Base-by-base conservation (phyloP, 2,797 vertebrate genomes). In the Bradypodion pumilum region DNA sequence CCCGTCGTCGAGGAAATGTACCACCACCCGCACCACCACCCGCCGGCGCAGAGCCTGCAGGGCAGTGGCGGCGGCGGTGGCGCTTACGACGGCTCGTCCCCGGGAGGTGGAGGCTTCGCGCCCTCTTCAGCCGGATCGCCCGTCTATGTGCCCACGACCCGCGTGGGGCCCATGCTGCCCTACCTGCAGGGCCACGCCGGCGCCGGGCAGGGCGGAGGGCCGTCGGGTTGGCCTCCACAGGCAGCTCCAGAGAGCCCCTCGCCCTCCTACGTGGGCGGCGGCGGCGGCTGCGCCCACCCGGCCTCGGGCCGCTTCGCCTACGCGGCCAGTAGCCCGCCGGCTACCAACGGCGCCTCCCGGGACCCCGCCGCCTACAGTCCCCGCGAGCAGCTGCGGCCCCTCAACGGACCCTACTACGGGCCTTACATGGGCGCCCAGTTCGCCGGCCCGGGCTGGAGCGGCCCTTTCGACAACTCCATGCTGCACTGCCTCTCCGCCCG, bases 91-190 rank as follows among this genome's bases (percentile, higher is more conserved):
- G 94, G 96, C 89, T 96, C 97, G 91, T 99, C 74, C 32, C 49
- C 74, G 16, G 75, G 75, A 19, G 12, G 46, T 23, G 98, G 97
- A 78, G 95, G 97, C 92, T 99, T 98, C 93, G 98, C 98, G 97
- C 98, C 98, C 96, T 98, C 98, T 95, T 97, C 96, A 66, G 92
- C 98, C 74, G 97, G 97, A 95, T 98, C 98, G 32, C 98, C 98
- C 0, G 98, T 99, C 85, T 99, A 99, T 86, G 98, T 99, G 82
- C 98, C 98, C 91, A 98, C 97, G 46, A 98, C 98, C 49, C 95
- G 95, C 52, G 93, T 97, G 89, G 97, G 98, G 25, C 95, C 98
- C 89, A 98, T 99, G 98, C 96, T 99, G 84, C 97, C 97, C 0
- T 99, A 99, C 91, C 95, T 99, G 76, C 98, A 97, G 91, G 96